phyloP scores from a whole-genome alignment of 2,113 vertebrate species.

The Eurystomus gularis region DNA sequence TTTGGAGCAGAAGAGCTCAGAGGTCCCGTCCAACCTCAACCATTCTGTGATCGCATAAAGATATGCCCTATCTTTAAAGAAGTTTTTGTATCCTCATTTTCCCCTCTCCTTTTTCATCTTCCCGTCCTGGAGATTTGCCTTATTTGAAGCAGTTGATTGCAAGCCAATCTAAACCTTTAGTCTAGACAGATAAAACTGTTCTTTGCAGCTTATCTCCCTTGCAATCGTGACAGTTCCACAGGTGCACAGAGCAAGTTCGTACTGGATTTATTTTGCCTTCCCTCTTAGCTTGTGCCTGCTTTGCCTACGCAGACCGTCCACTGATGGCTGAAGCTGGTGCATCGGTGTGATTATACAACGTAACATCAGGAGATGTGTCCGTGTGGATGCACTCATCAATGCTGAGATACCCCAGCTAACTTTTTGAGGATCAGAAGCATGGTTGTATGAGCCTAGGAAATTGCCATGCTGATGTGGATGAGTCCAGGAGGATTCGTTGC shows the following conservation, averaged over 20 bases:
- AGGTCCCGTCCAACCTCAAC: background rate
- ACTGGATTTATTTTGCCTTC: conserved; percentile 33
- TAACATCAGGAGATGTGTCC: background rate
- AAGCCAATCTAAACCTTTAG: conserved; percentile 45
- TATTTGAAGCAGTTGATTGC: background rate
- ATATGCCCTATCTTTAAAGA: background rate
- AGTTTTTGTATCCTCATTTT: background rate
- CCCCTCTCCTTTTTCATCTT: background rate
- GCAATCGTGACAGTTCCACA: conserved; percentile 12
- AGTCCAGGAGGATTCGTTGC: background rate
- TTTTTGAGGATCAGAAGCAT: background rate
- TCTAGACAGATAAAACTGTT: conserved; percentile 57
- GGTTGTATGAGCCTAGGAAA: background rate
- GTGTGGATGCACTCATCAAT: background rate
- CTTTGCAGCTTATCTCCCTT: conserved; percentile 34
- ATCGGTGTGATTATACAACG: background rate
- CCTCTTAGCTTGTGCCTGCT: background rate
- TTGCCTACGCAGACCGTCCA: background rate
- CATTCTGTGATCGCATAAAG: background rate
- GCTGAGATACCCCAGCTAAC: background rate
- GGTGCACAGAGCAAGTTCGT: conserved; percentile 20
- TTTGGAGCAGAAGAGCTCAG: background rate
- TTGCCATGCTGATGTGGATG: background rate
- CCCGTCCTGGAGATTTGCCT: background rate
- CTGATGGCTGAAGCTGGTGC: background rate